Base-by-base conservation (phyloP, 2,888 invertebrate genomes). In the Phengaris alcon region DNA sequence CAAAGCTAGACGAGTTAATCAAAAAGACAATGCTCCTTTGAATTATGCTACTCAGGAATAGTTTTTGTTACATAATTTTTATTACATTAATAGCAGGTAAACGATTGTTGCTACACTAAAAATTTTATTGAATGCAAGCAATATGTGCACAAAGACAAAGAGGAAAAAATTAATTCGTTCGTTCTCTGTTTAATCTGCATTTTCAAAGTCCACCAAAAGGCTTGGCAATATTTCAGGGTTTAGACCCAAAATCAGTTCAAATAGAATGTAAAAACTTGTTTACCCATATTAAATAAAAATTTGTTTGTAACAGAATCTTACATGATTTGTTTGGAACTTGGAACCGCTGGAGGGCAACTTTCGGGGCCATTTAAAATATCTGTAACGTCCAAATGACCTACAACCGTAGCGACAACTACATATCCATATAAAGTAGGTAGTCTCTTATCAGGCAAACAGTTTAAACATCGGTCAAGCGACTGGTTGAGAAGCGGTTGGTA, bases 61-160 rank as follows among this genome's bases (percentile, higher is more conserved):
- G 72, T 72, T 72, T 72, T 72, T 72, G 54, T 70, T 70, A 52
- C 54, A 54, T 72, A 72, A 72, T 72, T 72, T 51, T 72, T 54
- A 72, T 72, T 54, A 52, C 68, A 12, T 13, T 68, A 68, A 44
- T 52, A 54, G 72, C 51, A 54, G 22, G 51, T 72, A 35, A 70
- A 22, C 35, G 72, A 52, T 22, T 72, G 52, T 72, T 72, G 52
- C 35, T 72, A 13, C 8, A 12, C 13, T 4, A 68, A 22, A n/a
- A 59, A 59, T 59, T 7, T 8, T 12, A 12, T 7, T 9, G 52
- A 52, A 52, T 52, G 10, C 52, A 4, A 52, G 52, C 10, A 10
- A 52, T 52, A 12, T 52, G 52, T 12, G 48, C 48, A 7, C 6
- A 8, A 48, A 48, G 48, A 52, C 8, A 52, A 12, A 52, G 52